Evolutionary conservation across 2,113 vertebrate species (phyloP).

Genomic region (Labeo rohita): DNA sequence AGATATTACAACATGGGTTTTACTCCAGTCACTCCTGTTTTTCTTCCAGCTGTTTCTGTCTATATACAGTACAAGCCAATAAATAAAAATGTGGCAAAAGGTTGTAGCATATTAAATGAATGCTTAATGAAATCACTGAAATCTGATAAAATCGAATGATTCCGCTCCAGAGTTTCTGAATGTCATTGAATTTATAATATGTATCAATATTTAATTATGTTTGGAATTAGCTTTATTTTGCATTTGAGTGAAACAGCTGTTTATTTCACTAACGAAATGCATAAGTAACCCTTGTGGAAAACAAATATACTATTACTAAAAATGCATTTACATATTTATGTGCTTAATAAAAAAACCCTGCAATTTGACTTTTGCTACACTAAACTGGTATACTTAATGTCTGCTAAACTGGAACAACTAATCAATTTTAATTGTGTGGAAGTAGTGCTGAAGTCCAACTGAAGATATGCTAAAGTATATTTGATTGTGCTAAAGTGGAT

Average conservation of each 20-base stretch:
- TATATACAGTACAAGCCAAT: not conserved
- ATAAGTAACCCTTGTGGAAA: not conserved
- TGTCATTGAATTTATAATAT: not conserved
- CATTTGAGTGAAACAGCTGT: not conserved
- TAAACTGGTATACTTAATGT: too few relatives aligned
- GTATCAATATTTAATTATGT: not conserved
- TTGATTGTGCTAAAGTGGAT: too few relatives aligned
- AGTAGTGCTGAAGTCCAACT: too few relatives aligned
- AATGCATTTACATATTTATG: too few relatives aligned
- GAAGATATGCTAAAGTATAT: too few relatives aligned
- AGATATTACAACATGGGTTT: not conserved
- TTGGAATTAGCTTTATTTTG: not conserved
- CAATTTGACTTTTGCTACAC: too few relatives aligned
- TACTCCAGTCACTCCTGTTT: not conserved
- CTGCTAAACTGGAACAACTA: too few relatives aligned
- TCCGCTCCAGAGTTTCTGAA: not conserved
- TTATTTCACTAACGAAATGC: not conserved
- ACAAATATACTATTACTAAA: too few relatives aligned
- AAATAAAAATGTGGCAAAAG: not conserved
- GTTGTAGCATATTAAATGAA: not conserved
- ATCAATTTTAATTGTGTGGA: too few relatives aligned
- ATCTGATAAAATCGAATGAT: not conserved
- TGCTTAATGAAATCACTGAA: not conserved
- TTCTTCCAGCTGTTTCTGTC: not conserved
- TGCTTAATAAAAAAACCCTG: too few relatives aligned